A percentile compares a stretch with the other conserved stretches of the same genome.
These are phyloP conservation scores for Hypsopygia costalis DNA, from an alignment of 2,888 invertebrate genomes.

Conservation along the genomic window DNA sequence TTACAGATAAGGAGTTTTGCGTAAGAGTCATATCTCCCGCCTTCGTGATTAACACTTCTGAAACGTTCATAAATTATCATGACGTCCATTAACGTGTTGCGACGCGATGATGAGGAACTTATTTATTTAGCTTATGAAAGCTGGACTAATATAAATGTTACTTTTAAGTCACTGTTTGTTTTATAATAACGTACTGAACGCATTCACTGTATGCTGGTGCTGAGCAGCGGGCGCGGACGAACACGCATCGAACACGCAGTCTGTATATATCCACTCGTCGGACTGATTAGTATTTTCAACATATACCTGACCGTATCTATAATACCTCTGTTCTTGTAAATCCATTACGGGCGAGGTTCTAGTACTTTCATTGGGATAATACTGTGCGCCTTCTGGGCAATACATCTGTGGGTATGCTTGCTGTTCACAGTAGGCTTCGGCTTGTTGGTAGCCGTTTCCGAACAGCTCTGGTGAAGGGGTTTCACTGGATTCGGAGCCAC, in stretches of 20 bases:
- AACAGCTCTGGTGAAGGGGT: constrained; percentile 80
- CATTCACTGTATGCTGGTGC: constrained; percentile 25
- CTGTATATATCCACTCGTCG: constrained; percentile 61
- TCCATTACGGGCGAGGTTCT: constrained; percentile 59
- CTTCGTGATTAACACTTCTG: constrained; percentile 29
- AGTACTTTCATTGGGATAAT: constrained; percentile 54
- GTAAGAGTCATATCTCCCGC: too few species aligned
- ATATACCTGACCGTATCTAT: constrained; percentile 60
- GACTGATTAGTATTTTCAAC: constrained; percentile 47
- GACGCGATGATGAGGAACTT: too few species aligned
- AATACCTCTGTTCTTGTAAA: constrained; percentile 58
- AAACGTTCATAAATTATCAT: too few species aligned
- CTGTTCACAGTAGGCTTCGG: constrained; percentile 63
- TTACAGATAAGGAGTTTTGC: constrained; percentile 23
- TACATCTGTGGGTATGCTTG: constrained; percentile 57
- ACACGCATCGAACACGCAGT: constrained; percentile 47
- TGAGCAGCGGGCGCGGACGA: constrained; percentile 17
- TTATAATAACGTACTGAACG: constrained; percentile 47
- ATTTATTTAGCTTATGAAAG: too few species aligned
- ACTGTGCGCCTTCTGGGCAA: constrained; percentile 67
- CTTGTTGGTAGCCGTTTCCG: constrained; percentile 56
- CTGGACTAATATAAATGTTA: too few species aligned
- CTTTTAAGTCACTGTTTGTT: not conserved
- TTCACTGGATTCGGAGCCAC: constrained; percentile 74
- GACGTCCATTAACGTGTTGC: too few species aligned